Conservation (phyloP, 2,113 vertebrate genomes). For the Euleptes europaea region DNA sequence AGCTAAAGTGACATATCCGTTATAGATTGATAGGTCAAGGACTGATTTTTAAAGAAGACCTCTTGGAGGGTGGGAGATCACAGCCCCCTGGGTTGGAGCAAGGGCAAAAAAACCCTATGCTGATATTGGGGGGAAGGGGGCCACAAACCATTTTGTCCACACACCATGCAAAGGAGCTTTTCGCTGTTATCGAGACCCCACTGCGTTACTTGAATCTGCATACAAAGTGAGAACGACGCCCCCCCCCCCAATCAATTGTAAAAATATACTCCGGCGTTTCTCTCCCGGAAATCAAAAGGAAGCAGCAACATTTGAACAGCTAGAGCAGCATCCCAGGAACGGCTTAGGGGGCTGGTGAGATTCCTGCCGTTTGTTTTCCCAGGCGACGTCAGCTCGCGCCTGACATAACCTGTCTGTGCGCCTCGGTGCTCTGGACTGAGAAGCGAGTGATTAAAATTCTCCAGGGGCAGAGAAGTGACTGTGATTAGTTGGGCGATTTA, state of each 20-base stretch:
- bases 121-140: too few species aligned
- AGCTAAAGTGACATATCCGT: too few species aligned
- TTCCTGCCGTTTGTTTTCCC: background rate
- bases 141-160: too few species aligned
- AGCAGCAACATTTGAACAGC: background rate
- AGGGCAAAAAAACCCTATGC: too few species aligned
- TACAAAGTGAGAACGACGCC: background rate
- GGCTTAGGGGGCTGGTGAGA: too few species aligned
- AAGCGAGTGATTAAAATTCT: background rate
- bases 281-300: rapidly evolving
- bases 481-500: background rate
- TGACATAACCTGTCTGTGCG: background rate
- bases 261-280: background rate
- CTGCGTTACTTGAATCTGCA: background rate
- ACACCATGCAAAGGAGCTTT: background rate
- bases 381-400: background rate
- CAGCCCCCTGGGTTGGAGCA: too few species aligned
- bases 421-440: background rate
- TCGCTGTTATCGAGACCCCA: rapidly evolving
- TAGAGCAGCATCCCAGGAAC: background rate
- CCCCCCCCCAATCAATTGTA: background rate
- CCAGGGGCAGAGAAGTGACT: background rate
- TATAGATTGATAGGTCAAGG: too few species aligned
- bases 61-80: too few species aligned
- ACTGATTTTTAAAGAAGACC: too few species aligned